These are phyloP conservation scores for Imbricaverruca yamaguchii DNA, from an alignment of 2,888 invertebrate genomes.

Conservation along the genomic window DNA sequence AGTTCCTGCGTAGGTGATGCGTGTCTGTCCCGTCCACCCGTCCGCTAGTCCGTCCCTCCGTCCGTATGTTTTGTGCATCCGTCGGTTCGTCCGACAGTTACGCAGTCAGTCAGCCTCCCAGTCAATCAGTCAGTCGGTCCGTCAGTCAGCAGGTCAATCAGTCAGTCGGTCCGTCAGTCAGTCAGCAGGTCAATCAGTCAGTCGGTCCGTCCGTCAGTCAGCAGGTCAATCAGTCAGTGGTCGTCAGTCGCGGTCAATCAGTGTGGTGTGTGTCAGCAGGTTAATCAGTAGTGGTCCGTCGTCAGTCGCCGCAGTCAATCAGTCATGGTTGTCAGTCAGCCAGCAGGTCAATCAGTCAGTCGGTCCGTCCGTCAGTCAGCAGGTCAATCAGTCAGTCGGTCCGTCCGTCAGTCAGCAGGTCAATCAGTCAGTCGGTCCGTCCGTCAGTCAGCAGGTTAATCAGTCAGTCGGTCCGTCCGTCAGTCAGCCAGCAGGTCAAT, in stretches of 20 bases:
- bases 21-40: background rate
- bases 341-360: background rate
- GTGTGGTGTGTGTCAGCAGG: too few relatives aligned
- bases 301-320: too few relatives aligned
- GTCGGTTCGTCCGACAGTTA: background rate
- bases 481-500: background rate
- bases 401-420: background rate
- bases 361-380: background rate
- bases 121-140: background rate
- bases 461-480: background rate
- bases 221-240: background rate
- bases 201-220: background rate
- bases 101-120: too few relatives aligned
- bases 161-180: background rate
- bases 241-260: too few relatives aligned
- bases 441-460: background rate
- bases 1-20: too few relatives aligned
- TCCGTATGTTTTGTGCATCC: background rate
- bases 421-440: background rate
- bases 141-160: background rate
- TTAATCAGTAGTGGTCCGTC: too few relatives aligned
- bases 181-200: too few relatives aligned
- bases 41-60: background rate
- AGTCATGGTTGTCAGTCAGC: background rate
- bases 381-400: background rate